Conservation (phyloP, 2,888 invertebrate species). For the Sisyra terminalis region DNA sequence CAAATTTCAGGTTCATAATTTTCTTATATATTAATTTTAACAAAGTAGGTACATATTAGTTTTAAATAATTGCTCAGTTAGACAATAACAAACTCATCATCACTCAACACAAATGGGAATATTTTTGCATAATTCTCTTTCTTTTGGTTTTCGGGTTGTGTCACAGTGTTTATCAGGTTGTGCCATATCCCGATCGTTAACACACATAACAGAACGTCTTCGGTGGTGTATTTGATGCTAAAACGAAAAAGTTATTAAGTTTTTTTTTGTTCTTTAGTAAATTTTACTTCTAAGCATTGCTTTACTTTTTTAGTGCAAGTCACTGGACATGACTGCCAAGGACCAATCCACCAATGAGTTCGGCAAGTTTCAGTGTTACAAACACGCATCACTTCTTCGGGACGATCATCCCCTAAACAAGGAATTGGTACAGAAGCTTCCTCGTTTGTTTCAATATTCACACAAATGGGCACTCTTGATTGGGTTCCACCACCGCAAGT, state of each 20-base stretch:
- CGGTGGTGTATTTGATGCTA: slow-evolving; percentile 39
- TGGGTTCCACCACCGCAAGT: slow-evolving; percentile 65
- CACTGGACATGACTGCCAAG: slow-evolving; percentile 70
- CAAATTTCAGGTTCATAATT: background rate
- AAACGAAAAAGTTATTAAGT: background rate
- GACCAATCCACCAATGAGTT: slow-evolving; percentile 74
- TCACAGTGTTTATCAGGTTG: slow-evolving; percentile 60
- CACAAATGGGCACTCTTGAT: slow-evolving; percentile 32
- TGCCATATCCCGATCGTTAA: slow-evolving; percentile 60
- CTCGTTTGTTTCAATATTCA: slow-evolving; percentile 27
- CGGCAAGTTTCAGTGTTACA: slow-evolving; percentile 52
- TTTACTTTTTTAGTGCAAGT: slow-evolving; percentile 35
- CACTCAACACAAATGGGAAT: slow-evolving; percentile 27
- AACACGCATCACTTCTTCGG: slow-evolving; percentile 39
- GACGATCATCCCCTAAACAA: slow-evolving; percentile 28
- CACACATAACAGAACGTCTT: slow-evolving; percentile 53
- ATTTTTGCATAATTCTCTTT: slow-evolving; percentile 44
- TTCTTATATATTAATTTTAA: background rate
- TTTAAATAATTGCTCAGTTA: background rate
- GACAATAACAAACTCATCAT: slow-evolving; percentile 10
- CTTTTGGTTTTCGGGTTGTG: slow-evolving; percentile 42
- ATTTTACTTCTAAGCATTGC: background rate
- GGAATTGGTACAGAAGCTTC: slow-evolving; percentile 22
- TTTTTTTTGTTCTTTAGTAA: background rate
- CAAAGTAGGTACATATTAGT: background rate